Evolutionary conservation across 2,797 vertebrate genomes (phyloP), one percentile per base, ranked within the genome.

Genomic region (Etheostoma perlongum): DNA sequence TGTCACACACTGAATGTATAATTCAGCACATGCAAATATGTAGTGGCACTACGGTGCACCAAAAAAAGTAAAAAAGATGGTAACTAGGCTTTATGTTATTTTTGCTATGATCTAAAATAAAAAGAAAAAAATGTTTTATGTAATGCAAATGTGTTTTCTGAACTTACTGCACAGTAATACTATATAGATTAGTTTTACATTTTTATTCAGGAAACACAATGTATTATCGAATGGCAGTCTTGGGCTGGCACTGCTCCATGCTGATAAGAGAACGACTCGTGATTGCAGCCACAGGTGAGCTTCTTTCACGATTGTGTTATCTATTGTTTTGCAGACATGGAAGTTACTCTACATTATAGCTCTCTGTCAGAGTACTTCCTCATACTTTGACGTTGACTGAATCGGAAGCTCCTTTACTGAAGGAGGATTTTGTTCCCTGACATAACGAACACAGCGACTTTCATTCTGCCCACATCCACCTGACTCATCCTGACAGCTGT

Each of bases 1-100:
- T 93, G 89, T 88, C 90, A 90, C 89, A 92, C 86, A 75, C 79
- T 91, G 93, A 92, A 94, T 95, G 87, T 89, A 92, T 94, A 94
- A 95, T 92, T 84, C 78, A 92, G 85, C 53, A 79, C 81, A 85
- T 92, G 91, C 88, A 93, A 92, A 91, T 91, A 40, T 82, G 51
- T 52, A 47, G 67, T 78, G 69, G 40, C 55, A 42, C 21, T 42
- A 40, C 25, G 47, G 59, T 47, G 49, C 58, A 67, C 70, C 2
- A 60, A 67, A 79, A 84, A 84, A 72, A 76, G 44, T 40, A 27
- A 11, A 25, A 49, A 75, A 67, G 8, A 58, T 18, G 15, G 27
- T 14, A 27, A 74, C 63, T 40, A 40, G 36, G 10, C 10, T 71
- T 57, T 51, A 30, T 66, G 23, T 53, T 14, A 30, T 63, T 57